phyloP scores from a whole-genome alignment of 2,888 invertebrate genomes.

The Apoda limacodes region DNA sequence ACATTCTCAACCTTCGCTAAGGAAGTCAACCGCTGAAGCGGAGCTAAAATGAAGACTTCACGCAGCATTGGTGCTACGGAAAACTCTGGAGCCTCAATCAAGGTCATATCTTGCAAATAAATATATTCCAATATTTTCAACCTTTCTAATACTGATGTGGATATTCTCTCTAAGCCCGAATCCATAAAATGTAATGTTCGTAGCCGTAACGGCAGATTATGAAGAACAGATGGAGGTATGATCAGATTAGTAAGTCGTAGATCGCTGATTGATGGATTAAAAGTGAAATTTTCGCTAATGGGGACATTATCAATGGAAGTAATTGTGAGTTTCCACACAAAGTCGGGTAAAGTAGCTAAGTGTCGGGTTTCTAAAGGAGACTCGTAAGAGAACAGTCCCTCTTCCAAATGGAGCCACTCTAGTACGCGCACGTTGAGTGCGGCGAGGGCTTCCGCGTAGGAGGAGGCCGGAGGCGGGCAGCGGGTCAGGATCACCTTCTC shows the following conservation, averaged over 20 bases:
- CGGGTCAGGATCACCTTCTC: slow-evolving; percentile 11
- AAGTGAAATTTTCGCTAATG: no score
- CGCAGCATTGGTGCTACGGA: slow-evolving; percentile 11
- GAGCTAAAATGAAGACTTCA: slow-evolving; percentile 11
- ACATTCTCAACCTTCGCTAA: not conserved
- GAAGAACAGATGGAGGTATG: not conserved
- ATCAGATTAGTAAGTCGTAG: no score
- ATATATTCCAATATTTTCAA: slow-evolving; percentile 15
- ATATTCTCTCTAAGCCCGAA: slow-evolving; percentile 8
- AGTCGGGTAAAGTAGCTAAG: no score
- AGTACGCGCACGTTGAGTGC: slow-evolving; percentile 9
- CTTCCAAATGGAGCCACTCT: no score
- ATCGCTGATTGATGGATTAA: no score
- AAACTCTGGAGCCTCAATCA: slow-evolving; percentile 14
- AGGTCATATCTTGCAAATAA: slow-evolving; percentile 8
- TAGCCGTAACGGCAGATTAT: slow-evolving; percentile 14
- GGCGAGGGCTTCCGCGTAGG: slow-evolving; percentile 13
- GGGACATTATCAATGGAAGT: no score
- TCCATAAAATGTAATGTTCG: slow-evolving; percentile 13
- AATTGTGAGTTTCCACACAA: no score
- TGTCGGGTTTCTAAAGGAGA: no score
- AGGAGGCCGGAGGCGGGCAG: slow-evolving; percentile 19
- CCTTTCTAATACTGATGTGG: slow-evolving; percentile 11
- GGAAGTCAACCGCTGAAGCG: slow-evolving; percentile 10
- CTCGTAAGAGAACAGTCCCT: no score